Evolutionary conservation across 2,113 vertebrate genomes (phyloP).

Genomic region (Abramis brama): DNA sequence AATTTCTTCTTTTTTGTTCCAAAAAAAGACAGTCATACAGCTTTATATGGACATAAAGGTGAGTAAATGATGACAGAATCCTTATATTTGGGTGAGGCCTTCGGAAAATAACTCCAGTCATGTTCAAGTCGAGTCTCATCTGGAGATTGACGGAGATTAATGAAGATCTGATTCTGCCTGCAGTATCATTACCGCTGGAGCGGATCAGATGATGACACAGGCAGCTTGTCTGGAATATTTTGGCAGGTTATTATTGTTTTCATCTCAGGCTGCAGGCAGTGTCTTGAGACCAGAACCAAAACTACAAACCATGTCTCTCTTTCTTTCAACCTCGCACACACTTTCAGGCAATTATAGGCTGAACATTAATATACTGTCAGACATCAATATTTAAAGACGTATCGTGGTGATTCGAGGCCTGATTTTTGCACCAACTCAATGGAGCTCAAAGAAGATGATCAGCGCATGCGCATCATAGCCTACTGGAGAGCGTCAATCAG

Average conservation of each 20-base stretch:
- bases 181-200: slow-evolving; percentile 16
- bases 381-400: not conserved
- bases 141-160: slow-evolving; percentile 28
- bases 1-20: not conserved
- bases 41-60: not conserved
- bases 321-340: not conserved
- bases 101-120: not conserved
- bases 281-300: not conserved
- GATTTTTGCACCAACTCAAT: not conserved
- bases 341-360: not conserved
- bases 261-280: not conserved
- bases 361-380: not conserved
- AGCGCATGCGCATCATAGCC: not conserved
- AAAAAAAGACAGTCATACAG: not conserved
- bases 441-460: not conserved
- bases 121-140: slow-evolving; percentile 16
- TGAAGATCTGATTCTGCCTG: slow-evolving; percentile 25
- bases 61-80: not conserved
- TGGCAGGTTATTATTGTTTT: slow-evolving; percentile 32
- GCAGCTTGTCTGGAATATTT: not conserved
- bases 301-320: not conserved
- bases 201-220: not conserved
- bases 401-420: not conserved
- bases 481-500: not conserved
- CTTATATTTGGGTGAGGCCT: not conserved